Base-by-base conservation (phyloP, 2,797 vertebrate genomes). In the Enteromius afrohamiltoni region DNA sequence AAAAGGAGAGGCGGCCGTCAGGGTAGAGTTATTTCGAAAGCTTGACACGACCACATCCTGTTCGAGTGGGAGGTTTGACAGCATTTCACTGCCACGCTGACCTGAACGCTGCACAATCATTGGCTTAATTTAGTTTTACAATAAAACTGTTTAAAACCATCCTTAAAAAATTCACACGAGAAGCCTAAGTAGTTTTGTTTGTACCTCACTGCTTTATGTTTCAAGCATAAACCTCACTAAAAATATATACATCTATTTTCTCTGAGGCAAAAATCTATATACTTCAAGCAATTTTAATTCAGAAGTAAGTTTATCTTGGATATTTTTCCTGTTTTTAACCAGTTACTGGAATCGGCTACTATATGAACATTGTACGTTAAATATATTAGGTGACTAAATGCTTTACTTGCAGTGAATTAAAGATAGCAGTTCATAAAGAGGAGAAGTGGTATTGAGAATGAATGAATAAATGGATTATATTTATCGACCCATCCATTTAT, bases 21-120 rank as follows among this genome's bases (percentile, higher is more conserved):
- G 90, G 3, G 90, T 90, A 58, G 83, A 93, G 92, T 90, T 93
- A 94, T 92, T 93, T 93, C 92, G 92, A 93, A 94, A 93, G 92
- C 86, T 77, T 53, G 83, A 88, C 89, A 86, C 69, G 86, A 92
- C 94, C 92, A 93, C 93, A 94, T 95, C 94, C 94, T 94, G 93
- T 89, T 77, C 62, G 75, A 86, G 86, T 88, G 77, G 86, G 76
- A 89, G 87, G 90, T 80, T 49, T 53, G 49, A 60, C 79, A 58
- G 67, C 23, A 34, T 3, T 60, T 71, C 40, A 29, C 78, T 69
- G 47, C 14, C n/a, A 6, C 21, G n/a, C 47, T 79, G 79, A 80
- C 68, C 79, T 16, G 26, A 62, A 29, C 60, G 6, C 26, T 62
- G 34, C 29, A 74, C 6, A n/a, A 29, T 45, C 69, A 47, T 45